Evolutionary conservation across 2,113 vertebrate genomes (phyloP).

Genomic region (Oryzias javanicus): DNA sequence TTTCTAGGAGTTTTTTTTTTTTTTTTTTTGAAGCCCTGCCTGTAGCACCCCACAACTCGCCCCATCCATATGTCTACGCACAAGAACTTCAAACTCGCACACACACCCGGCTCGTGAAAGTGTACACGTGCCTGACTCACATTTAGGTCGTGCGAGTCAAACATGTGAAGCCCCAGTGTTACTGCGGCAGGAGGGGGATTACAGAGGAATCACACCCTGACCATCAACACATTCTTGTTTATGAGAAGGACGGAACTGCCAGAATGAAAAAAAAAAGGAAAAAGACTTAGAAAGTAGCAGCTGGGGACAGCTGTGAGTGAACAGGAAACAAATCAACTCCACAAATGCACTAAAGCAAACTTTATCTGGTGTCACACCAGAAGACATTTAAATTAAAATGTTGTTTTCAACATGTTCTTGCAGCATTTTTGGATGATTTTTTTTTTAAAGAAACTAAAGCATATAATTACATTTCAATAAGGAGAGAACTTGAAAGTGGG

Average conservation of each 20-base stretch:
- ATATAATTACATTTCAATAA: no score
- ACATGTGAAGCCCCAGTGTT: constrained; percentile 46
- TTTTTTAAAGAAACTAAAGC: no score
- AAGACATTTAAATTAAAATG: not conserved
- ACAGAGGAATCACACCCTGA: constrained; percentile 12
- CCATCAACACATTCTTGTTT: constrained; percentile 18
- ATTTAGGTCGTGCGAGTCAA: constrained; percentile 52
- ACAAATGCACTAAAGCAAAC: constrained; percentile 11
- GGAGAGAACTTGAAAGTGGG: no score
- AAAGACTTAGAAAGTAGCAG: constrained; percentile 14
- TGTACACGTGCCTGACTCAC: constrained; percentile 55
- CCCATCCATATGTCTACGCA: constrained; percentile 45
- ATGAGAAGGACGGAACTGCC: not conserved
- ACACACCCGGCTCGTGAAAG: constrained; percentile 39
- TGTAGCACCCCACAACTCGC: constrained; percentile 16
- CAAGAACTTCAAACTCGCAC: constrained; percentile 27
- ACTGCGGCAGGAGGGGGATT: constrained; percentile 23
- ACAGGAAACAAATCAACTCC: constrained; percentile 3
- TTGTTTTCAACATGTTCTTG: no score
- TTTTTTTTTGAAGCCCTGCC: not conserved
- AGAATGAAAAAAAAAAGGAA: not conserved
- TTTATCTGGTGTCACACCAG: no score
- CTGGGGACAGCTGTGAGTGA: constrained; percentile 5
- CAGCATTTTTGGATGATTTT: no score
- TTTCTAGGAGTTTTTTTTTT: constrained; percentile 57